Evolutionary conservation across 2,113 vertebrate genomes (phyloP), one percentile per base, ranked within the genome.

Genomic region (Empidonax alnorum): DNA sequence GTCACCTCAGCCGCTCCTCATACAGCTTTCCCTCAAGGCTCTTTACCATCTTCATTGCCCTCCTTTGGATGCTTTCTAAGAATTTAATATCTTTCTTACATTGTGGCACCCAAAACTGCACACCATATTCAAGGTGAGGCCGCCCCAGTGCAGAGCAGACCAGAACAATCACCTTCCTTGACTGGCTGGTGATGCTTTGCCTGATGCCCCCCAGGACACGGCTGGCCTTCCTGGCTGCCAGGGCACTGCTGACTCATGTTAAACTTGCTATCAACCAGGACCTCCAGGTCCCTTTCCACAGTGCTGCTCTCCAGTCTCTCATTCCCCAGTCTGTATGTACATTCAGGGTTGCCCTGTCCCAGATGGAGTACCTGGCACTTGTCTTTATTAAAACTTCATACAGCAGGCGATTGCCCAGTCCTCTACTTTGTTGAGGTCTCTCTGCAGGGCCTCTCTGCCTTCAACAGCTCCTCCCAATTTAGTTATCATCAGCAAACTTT

Each of bases 171-270:
- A 23, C 78, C 53, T 53, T 33, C 69, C 53, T 53, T 33, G 5
- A 28, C 53, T 0, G 0, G 20, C 39, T 52, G 44, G 21, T 0
- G 0, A 52, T 59, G 53, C 13, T 82, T 39, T 21, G 23, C n/a
- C 62, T 82, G 39, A 68, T 35, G 16, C 9, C 0, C 22, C 9
- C 12, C 53, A 39, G 46, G 39, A 39, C n/a, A 61, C 0, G 1
- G 2, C 0, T 31, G 46, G 3, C 11, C 33, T 24, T 53, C 55
- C 62, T 19, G 62, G 62, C 30, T 76, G 41, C n/a, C 55, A 62
- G n/a, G n/a, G 30, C 71, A 41, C 62, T 55, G 41, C 21, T 76
- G 25, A 0, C 24, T 67, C 24, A n/a, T 0, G 0, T 14, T 55
- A 21, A 69, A 0, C 21, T 35, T 83, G 20, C 1, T 25, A 68